Conservation (phyloP, 2,888 invertebrate genomes). For the Andrena bicolor region DNA sequence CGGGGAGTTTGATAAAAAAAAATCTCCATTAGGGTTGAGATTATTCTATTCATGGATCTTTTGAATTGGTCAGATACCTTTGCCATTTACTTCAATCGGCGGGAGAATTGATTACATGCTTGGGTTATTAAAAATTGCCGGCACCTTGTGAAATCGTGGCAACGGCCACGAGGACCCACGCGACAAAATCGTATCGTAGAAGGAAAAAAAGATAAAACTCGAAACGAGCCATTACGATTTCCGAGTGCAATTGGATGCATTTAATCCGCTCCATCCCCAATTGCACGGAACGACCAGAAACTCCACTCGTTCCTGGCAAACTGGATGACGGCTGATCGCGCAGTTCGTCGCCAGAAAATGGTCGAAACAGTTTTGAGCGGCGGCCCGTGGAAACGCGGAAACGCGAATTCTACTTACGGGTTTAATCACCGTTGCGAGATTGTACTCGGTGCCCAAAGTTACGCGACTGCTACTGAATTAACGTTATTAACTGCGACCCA, state of each 20-base stretch:
- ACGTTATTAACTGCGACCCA: slow-evolving; percentile 63
- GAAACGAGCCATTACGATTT: slow-evolving; percentile 52
- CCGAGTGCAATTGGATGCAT: slow-evolving; percentile 69
- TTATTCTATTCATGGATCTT: slow-evolving; percentile 25
- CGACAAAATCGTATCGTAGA: not conserved
- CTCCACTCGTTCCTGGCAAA: slow-evolving; percentile 63
- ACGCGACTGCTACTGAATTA: slow-evolving; percentile 48
- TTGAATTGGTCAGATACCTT: not conserved
- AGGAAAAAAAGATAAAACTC: slow-evolving; percentile 32
- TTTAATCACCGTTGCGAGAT: slow-evolving; percentile 67
- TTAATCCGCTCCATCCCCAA: slow-evolving; percentile 74
- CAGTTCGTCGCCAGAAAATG: slow-evolving; percentile 67
- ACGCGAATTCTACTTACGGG: slow-evolving; percentile 64
- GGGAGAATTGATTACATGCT: not conserved
- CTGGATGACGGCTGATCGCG: slow-evolving; percentile 70
- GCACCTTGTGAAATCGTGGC: not conserved
- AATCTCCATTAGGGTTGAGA: slow-evolving; percentile 25
- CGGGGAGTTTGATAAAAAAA: slow-evolving; percentile 40
- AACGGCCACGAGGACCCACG: not conserved
- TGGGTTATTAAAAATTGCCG: too few relatives aligned
- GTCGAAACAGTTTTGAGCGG: slow-evolving; percentile 59
- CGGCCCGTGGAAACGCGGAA: slow-evolving; percentile 15
- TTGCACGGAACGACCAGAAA: slow-evolving; percentile 68
- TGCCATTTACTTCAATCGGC: not conserved
- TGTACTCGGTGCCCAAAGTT: slow-evolving; percentile 38